Evolutionary conservation across 30 jellyfish, hydroid and myxozoan species (phyloP), one percentile per base, ranked within the genome.

Genomic region (Aurelia sp.): DNA sequence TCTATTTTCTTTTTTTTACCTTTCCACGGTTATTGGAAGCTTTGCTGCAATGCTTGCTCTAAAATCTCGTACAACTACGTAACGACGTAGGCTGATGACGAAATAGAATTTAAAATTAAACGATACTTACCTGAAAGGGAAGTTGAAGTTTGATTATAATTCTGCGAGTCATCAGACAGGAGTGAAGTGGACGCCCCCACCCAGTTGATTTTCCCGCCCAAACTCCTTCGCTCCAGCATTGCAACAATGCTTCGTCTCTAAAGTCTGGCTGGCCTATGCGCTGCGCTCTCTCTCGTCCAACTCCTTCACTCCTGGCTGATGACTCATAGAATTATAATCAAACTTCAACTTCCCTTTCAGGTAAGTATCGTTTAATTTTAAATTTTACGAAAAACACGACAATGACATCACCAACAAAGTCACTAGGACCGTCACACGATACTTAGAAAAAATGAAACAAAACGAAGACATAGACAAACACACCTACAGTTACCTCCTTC

Each of bases 121-220:
- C 76, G 80, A 69, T 15, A 69, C 80, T 69, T 69, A 69, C 80
- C 80, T 69, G 62, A 23, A 69, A 69, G 80, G 76, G 76, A 65
- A 65, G 55, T 27, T 69, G 80, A 69, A 69, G 80, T 1, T 69
- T 69, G 80, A 37, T 40, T 69, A 47, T 21, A 30, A 75, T 75
- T 75, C 41, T 78, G 41, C 62, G 70, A 61, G 88, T 62, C 79
- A 78, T 60, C 78, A 62, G 88, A 79, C 88, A 69, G 80, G 80
- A 69, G 80, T 37, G 48, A 37, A 37, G 48, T 37, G 48, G 48
- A 37, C 48, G 48, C 48, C 48, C 48, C 48, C 30, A 55, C 33
- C 62, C 73, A 55, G 1, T 53, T 75, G 60, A 21, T 16, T 27
- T 18, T 59, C 86, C 86, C 59, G 70, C 86, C 86, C 86, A 30